Percentiles rank a stretch among this genome's conserved stretches.
These are phyloP conservation scores for Hypena proboscidalis DNA, from an alignment of 2,888 invertebrate species.

Conservation along the genomic window DNA sequence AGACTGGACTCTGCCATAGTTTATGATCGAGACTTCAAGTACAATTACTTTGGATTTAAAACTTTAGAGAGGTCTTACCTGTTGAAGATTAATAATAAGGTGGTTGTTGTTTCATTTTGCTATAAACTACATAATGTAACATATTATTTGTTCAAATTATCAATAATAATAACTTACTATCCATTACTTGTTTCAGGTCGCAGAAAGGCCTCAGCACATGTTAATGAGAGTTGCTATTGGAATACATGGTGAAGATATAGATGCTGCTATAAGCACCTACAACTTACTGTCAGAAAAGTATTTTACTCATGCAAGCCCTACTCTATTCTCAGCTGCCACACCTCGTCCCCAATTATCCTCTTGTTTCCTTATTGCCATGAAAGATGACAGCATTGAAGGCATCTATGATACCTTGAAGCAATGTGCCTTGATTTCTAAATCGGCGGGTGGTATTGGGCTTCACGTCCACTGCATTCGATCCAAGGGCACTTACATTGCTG, in stretches of 20 bases:
- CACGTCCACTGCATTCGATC: constrained; percentile 98
- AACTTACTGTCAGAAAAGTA: constrained; percentile 97
- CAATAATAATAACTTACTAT: too few species aligned
- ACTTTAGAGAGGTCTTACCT: constrained; percentile 98
- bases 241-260: constrained; percentile 97
- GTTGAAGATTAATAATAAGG: constrained; percentile 94
- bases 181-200: constrained; percentile 89
- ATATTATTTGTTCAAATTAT: too few species aligned
- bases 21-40: constrained; percentile 98
- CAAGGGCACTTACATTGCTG: constrained; percentile 95
- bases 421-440: constrained; percentile 98
- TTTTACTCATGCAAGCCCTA: constrained; percentile 99
- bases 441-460: constrained; percentile 98
- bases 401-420: constrained; percentile 96
- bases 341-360: constrained; percentile 96
- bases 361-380: constrained; percentile 97
- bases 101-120: constrained; percentile 36
- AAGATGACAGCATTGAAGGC: constrained; percentile 97
- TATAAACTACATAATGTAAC: background rate
- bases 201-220: constrained; percentile 99
- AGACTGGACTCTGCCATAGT: constrained; percentile 97
- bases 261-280: constrained; percentile 97
- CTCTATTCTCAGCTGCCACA: constrained; percentile 98
- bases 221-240: constrained; percentile 98
- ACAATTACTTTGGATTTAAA: constrained; percentile 99